Percentiles rank a stretch among this genome's conserved stretches.
phyloP scores from a whole-genome alignment of 2,888 invertebrate species.

The Incurvaria masculella region DNA sequence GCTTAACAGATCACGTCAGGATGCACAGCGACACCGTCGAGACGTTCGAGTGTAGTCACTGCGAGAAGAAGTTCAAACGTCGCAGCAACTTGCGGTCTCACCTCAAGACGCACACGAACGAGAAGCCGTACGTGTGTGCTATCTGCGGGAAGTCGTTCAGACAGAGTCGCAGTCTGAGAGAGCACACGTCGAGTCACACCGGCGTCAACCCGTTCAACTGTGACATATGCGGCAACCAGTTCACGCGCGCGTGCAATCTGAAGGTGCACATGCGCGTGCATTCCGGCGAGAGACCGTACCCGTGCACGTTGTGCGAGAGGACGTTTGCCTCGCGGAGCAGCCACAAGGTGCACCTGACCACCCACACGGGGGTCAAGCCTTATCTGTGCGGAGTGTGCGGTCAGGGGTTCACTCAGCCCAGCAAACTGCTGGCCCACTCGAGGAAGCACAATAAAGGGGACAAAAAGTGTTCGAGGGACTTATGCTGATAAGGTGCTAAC shows the following conservation, averaged over 20 bases:
- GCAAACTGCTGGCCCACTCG: neutral
- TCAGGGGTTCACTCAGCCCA: neutral
- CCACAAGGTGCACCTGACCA: neutral
- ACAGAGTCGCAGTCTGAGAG: neutral
- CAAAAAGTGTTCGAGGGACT: no score
- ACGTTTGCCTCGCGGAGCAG: neutral
- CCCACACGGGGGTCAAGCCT: neutral
- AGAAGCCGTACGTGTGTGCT: neutral
- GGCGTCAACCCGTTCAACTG: neutral
- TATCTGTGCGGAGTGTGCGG: neutral
- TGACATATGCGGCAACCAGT: neutral
- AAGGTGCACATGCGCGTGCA: neutral
- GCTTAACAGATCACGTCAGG: constrained; percentile 1
- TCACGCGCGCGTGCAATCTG: neutral
- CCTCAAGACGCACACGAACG: constrained; percentile 54
- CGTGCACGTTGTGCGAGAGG: neutral
- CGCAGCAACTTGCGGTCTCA: constrained; percentile 61
- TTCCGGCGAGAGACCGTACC: neutral
- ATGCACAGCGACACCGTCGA: neutral
- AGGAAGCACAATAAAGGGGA: neutral
- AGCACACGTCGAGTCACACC: neutral
- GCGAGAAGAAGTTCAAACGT: constrained; percentile 58
- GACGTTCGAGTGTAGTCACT: constrained; percentile 18
- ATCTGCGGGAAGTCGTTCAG: neutral
- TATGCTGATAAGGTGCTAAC: no score